Evolutionary conservation across 2,797 vertebrate species (phyloP).

Genomic region (Chelon labrosus): DNA sequence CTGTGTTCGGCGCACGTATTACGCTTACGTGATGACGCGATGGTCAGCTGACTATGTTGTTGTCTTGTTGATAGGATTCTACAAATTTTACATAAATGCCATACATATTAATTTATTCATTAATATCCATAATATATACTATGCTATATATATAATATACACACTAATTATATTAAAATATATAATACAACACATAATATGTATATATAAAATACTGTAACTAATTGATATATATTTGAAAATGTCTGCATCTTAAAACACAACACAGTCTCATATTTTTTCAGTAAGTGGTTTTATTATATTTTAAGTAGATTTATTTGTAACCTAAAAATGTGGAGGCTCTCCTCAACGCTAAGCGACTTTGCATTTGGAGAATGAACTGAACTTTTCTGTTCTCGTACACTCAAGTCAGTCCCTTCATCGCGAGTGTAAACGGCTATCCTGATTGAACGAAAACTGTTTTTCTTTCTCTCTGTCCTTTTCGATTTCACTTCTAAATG

Average conservation of each 20-base stretch:
- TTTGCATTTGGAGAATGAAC: not conserved
- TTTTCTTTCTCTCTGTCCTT: not conserved
- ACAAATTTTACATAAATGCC: too few relatives aligned
- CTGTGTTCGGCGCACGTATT: slow-evolving; percentile 47
- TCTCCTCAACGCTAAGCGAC: not conserved
- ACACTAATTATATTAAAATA: too few relatives aligned
- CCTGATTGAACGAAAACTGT: not conserved
- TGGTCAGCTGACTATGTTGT: slow-evolving; percentile 26
- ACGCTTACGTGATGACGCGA: slow-evolving; percentile 51
- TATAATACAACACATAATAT: too few relatives aligned
- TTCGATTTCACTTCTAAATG: not conserved
- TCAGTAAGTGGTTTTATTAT: not conserved
- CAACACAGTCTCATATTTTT: not conserved
- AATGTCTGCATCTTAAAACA: too few relatives aligned
- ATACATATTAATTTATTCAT: too few relatives aligned
- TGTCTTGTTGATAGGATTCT: too few relatives aligned
- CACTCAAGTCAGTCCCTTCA: not conserved
- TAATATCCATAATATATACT: too few relatives aligned
- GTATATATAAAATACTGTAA: too few relatives aligned
- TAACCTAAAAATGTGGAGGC: not conserved
- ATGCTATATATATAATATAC: too few relatives aligned
- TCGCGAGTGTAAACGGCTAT: not conserved
- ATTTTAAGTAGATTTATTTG: not conserved
- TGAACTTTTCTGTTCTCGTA: not conserved
- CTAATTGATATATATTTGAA: too few relatives aligned